Base-by-base conservation (phyloP, 2,888 invertebrate genomes). In the Petrolisthes manimaculis region DNA sequence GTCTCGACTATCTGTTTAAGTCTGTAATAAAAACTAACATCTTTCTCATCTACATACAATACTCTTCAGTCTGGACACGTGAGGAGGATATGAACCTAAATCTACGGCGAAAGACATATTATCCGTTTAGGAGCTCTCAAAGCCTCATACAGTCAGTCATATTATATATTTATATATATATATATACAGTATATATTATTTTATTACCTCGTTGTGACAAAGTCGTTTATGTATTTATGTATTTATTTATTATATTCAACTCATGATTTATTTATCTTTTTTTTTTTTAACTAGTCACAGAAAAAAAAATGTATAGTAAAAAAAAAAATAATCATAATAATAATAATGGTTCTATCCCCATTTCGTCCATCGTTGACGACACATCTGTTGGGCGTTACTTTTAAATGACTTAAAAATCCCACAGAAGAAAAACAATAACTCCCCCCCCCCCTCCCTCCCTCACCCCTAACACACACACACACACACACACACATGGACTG, bases 1-100 rank as follows among this genome's bases (percentile, higher is more conserved):
- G 84, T 88, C 37, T 37, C 84, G 88, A 88, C 88, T 88, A 75
- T 86, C 51, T 82, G 56, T 37, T 37, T 56, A 71, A 81, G 77
- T 84, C 74, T 88, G 88, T 88, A 88, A 88, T 88, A 88, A 88
- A 86, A 88, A 88, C 88, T 84, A 88, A 84, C 84, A 84, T 88
- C 75, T 84, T 84, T 37, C 37, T 37, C 37, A 37, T 37, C 81
- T 84, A 88, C 24, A 56, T 61, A 81, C 84, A 80, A 55, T 74
- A 53, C 78, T 55, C 24, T 37, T 75, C 67, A 88, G 88, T 84
- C 84, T 88, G 88, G 84, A 88, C 75, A 83, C 55, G 69, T 74
- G 80, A 80, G 79, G 84, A 81, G 37, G 37, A 37, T 37, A 37
- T 84, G 54, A 67, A 24, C 84, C 84, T 84, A 74, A 81, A 84